Evolutionary conservation across 2,113 vertebrate species (phyloP).

Genomic region (Anolis sagrei): DNA sequence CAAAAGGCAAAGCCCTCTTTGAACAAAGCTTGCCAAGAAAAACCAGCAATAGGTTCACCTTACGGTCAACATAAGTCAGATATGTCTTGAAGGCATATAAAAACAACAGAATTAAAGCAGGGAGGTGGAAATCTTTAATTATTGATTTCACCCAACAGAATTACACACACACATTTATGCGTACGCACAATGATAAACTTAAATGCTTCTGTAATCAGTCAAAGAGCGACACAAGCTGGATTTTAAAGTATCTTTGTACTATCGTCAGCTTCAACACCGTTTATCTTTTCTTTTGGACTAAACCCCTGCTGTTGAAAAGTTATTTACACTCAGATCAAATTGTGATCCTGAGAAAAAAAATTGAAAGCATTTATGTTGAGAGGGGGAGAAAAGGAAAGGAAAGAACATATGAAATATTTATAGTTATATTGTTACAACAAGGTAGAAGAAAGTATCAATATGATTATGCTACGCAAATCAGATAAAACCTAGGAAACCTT

Average conservation of each 20-base stretch:
- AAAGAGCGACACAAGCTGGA: slow-evolving; percentile 15
- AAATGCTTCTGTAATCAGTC: slow-evolving; percentile 34
- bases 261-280: slow-evolving; percentile 13
- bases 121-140: neutral
- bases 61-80: too few relatives aligned
- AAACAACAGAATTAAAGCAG: too few relatives aligned
- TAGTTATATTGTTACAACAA: slow-evolving; percentile 39
- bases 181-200: slow-evolving; percentile 4
- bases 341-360: slow-evolving; percentile 41
- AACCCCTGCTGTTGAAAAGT: slow-evolving; percentile 41
- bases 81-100: too few relatives aligned
- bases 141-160: neutral
- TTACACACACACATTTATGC: neutral
- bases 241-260: slow-evolving; percentile 40
- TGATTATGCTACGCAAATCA: slow-evolving; percentile 49
- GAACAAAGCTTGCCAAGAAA: too few relatives aligned
- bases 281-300: slow-evolving; percentile 15
- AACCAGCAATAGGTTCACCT: too few relatives aligned
- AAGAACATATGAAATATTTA: slow-evolving; percentile 59
- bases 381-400: slow-evolving; percentile 40
- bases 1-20: too few relatives aligned
- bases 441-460: slow-evolving; percentile 54
- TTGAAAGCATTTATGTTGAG: slow-evolving; percentile 43
- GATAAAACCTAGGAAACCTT: slow-evolving; percentile 54
- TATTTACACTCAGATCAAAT: slow-evolving; percentile 58